A percentile compares a stretch with the other conserved stretches of the same genome.
These are phyloP conservation scores for Margaritifera margaritifera DNA, from an alignment of 2,888 invertebrate genomes.

Conservation along the genomic window DNA sequence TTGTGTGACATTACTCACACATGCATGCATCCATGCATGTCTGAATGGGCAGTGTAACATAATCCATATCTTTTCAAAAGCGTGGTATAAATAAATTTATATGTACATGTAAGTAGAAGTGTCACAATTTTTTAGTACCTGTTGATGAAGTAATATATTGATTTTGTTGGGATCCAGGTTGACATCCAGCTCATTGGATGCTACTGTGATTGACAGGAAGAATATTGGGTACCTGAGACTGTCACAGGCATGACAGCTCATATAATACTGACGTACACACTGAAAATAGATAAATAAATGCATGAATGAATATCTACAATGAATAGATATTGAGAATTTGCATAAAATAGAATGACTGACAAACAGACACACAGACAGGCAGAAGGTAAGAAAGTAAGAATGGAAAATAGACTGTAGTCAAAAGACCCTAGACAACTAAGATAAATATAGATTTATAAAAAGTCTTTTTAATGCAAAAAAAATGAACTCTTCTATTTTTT, in stretches of 20 bases:
- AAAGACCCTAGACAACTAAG: no score
- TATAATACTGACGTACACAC: constrained; percentile 73
- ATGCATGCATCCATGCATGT: no score
- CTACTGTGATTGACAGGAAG: constrained; percentile 73
- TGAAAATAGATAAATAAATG: constrained; percentile 55
- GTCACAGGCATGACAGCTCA: constrained; percentile 67
- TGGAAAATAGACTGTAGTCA: neutral
- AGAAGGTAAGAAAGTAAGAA: neutral
- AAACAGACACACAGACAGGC: neutral
- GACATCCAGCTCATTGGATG: constrained; percentile 75
- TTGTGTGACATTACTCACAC: no score
- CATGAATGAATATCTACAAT: neutral
- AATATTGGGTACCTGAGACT: constrained; percentile 73
- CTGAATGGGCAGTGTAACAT: no score
- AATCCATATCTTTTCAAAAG: no score
- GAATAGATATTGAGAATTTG: neutral
- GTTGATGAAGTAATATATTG: constrained; percentile 75
- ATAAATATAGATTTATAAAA: no score
- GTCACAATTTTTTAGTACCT: constrained; percentile 68
- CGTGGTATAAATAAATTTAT: no score
- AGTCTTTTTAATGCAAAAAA: no score
- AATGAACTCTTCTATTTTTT: no score
- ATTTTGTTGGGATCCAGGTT: constrained; percentile 80
- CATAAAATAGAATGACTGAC: neutral
- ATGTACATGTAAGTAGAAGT: neutral